These are phyloP conservation scores for Ochropacha duplaris DNA, from an alignment of 2,888 invertebrate genomes.

Conservation along the genomic window DNA sequence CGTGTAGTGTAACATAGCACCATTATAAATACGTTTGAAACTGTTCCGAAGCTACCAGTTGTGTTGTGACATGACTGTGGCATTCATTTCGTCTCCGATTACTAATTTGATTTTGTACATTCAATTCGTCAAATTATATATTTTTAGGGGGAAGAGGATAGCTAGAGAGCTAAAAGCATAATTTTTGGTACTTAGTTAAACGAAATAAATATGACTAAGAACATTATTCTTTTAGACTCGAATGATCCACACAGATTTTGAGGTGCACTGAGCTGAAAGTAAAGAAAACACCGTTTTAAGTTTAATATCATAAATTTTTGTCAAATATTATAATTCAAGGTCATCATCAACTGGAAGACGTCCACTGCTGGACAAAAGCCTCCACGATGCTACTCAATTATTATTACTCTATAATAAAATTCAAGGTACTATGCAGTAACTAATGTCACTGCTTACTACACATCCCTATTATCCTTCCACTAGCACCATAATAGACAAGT, in stretches of 20 bases:
- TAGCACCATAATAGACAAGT: too few relatives aligned
- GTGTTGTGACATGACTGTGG: slow-evolving; percentile 21
- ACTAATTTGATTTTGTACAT: slow-evolving; percentile 51
- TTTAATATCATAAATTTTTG: too few relatives aligned
- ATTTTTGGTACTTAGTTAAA: slow-evolving; percentile 49
- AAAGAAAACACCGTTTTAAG: slow-evolving; percentile 7
- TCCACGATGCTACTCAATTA: too few relatives aligned
- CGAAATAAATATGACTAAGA: slow-evolving; percentile 46
- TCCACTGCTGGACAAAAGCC: too few relatives aligned
- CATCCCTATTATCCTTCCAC: too few relatives aligned
- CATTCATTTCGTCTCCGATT: slow-evolving; percentile 28
- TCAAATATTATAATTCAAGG: background rate
- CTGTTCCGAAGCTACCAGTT: slow-evolving; percentile 16
- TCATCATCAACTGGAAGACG: too few relatives aligned
- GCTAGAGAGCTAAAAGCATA: slow-evolving; percentile 67
- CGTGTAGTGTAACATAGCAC: slow-evolving; percentile 22
- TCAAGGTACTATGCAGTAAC: too few relatives aligned
- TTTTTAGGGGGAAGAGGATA: slow-evolving; percentile 41
- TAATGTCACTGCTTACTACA: too few relatives aligned
- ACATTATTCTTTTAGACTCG: slow-evolving; percentile 41
- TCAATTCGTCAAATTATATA: slow-evolving; percentile 39
- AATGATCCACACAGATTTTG: slow-evolving; percentile 39
- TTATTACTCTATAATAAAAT: too few relatives aligned
- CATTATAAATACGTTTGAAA: slow-evolving; percentile 17
- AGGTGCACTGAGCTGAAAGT: slow-evolving; percentile 47